Evolutionary conservation across 30 jellyfish, hydroid and myxozoan genomes (phyloP), one percentile per base, ranked within the genome.

Genomic region (Aurelia sp.): DNA sequence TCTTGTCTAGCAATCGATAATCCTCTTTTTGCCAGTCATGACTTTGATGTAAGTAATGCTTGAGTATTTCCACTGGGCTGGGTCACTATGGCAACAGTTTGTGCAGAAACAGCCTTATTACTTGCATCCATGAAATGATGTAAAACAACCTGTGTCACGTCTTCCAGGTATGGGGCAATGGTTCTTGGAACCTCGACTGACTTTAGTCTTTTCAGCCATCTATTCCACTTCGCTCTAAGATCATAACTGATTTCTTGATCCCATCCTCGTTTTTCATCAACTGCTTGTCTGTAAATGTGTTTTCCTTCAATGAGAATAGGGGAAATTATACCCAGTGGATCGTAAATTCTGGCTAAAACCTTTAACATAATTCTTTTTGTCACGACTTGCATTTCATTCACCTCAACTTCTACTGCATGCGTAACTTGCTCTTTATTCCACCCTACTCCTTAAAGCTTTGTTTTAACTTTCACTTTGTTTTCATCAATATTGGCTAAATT

Each of bases 61-160:
- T 81, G 82, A 6, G 90, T 50, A 6, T 30, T 40, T 3, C 90
- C 82, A 50, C 83, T 81, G 4, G 83, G 82, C 50, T 66, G 83
- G 22, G 62, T 51, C 6, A 66, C 64, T 13, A 65, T 23, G 13
- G 83, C 83, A 1, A 66, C 47, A 4, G 82, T 67, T 35, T 47
- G 83, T 11, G 83, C 90, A 11, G 90, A 10, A 20, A 81, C 90
- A 20, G 79, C 90, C 37, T 81, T 81, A 17, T 59, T 19, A 51
- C 90, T 69, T 61, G 90, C 90, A 62, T 81, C 90, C 83, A 81
- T 69, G 62, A 81, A 6, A 63, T 81, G 82, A 69, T 81, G 83
- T 23, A 81, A 23, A 30, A 66, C 90, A 8, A 81, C 50, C 31
- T 30, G 30, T 67, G 83, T 65, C 16, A 81, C 50, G 18, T 69